Evolutionary conservation across 2,113 vertebrate genomes (phyloP).

Genomic region (Odontesthes bonariensis): DNA sequence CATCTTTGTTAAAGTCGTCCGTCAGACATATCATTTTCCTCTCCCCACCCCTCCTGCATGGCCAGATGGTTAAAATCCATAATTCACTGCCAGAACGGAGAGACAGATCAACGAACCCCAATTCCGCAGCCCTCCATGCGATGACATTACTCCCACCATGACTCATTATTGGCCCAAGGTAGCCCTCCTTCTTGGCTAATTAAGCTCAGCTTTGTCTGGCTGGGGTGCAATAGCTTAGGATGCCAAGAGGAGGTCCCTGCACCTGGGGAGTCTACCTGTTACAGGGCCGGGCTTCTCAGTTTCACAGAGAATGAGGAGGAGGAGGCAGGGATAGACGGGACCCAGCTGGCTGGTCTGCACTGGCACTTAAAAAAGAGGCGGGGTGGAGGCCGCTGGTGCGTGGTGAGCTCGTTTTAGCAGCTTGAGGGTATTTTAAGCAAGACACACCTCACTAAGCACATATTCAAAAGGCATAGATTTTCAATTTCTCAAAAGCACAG

Average conservation of each 20-base stretch:
- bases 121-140: conserved; percentile 57
- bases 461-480: conserved; percentile 2
- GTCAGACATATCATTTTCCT: conserved; percentile 82
- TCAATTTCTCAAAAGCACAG: background rate
- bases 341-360: conserved; percentile 70
- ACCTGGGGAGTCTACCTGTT: conserved; percentile 94
- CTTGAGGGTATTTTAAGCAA: conserved; percentile 53
- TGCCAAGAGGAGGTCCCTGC: conserved; percentile 82
- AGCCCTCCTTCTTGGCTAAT: conserved; percentile 88
- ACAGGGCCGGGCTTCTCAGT: conserved; percentile 75
- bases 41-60: conserved; percentile 58
- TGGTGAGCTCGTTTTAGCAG: conserved; percentile 82
- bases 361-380: conserved; percentile 40
- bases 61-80: conserved; percentile 99
- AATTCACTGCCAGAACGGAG: conserved; percentile 87
- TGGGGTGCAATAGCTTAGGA: conserved; percentile 86
- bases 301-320: conserved; percentile 56
- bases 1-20: conserved; percentile 89
- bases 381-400: conserved; percentile 68
- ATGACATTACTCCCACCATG: conserved; percentile 71
- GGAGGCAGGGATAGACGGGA: conserved; percentile 33
- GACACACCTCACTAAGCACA: conserved; percentile 23
- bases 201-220: conserved; percentile 93
- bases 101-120: conserved; percentile 39
- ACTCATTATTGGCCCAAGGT: conserved; percentile 88